phyloP scores from a whole-genome alignment of 2,113 vertebrate genomes.

The Tupaia chinensis region DNA sequence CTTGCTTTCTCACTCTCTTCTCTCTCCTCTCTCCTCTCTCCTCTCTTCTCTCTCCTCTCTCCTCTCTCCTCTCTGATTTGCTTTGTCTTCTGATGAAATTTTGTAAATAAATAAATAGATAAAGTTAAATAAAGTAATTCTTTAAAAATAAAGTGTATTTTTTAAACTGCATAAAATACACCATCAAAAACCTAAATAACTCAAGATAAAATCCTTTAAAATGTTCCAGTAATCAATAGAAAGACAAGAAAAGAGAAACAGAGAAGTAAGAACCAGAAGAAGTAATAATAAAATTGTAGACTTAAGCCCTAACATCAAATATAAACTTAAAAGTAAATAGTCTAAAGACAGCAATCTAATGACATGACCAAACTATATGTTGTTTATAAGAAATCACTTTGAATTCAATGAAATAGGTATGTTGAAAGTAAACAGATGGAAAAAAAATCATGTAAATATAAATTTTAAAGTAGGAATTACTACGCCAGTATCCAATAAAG shows the following conservation, averaged over 20 bases:
- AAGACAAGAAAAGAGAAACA: background rate
- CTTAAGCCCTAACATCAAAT: background rate
- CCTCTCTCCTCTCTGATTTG: no score
- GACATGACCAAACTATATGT: background rate
- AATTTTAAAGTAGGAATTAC: background rate
- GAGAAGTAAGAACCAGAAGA: background rate
- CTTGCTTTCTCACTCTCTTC: no score
- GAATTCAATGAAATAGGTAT: background rate
- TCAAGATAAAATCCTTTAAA: background rate
- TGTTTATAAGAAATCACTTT: background rate
- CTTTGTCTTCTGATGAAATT: no score
- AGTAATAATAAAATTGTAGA: background rate
- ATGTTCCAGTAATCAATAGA: constrained; percentile 13
- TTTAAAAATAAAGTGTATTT: no score
- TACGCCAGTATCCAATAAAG: background rate
- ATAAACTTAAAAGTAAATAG: background rate
- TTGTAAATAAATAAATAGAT: no score
- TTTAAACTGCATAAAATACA: background rate
- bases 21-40: no score
- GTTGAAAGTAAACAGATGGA: background rate
- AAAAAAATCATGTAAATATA: background rate
- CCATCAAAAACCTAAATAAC: constrained; percentile 9
- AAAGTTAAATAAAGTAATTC: no score
- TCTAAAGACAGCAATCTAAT: background rate
- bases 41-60: no score